Evolutionary conservation across 2,888 invertebrate genomes (phyloP).

Genomic region (Temnothorax ravouxi): DNA sequence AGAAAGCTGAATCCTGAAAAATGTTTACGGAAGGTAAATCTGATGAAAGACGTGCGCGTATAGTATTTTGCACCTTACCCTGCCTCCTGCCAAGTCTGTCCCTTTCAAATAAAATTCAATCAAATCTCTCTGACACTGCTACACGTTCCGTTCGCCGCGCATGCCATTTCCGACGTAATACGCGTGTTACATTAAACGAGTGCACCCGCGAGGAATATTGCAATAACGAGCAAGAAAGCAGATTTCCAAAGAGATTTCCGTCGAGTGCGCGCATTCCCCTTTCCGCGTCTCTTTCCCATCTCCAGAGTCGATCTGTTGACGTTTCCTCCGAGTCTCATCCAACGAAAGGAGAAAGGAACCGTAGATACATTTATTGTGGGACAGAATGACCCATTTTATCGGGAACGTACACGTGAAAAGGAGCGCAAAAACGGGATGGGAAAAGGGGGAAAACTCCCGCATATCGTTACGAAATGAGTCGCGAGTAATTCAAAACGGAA

Average conservation of each 20-base stretch:
- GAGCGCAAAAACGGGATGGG: neutral
- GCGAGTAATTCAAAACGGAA: constrained; percentile 33
- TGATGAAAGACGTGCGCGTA: neutral
- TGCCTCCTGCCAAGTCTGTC: neutral
- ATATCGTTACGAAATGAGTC: constrained; percentile 60
- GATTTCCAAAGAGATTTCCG: constrained; percentile 43
- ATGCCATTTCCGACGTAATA: constrained; percentile 32
- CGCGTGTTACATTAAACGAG: constrained; percentile 56
- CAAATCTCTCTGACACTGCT: constrained; percentile 4
- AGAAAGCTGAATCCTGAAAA: constrained; percentile 11
- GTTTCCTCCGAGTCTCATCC: constrained; percentile 38
- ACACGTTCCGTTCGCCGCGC: neutral
- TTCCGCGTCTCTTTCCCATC: constrained; percentile 12
- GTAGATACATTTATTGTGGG: constrained; percentile 61
- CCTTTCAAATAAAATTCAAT: constrained; percentile 31
- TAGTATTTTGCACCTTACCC: constrained; percentile 1
- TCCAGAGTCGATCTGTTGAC: constrained; percentile 39
- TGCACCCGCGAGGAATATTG: constrained; percentile 41
- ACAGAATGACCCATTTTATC: constrained; percentile 70
- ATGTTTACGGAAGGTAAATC: constrained; percentile 20
- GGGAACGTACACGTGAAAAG: constrained; percentile 66
- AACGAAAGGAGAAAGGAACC: constrained; percentile 41
- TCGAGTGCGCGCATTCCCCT: constrained; percentile 28
- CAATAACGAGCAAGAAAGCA: constrained; percentile 53
- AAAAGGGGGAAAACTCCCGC: constrained; percentile 14